Evolutionary conservation across 2,113 vertebrate genomes (phyloP), one percentile per base, ranked within the genome.

Genomic region (Perccottus glenii): DNA sequence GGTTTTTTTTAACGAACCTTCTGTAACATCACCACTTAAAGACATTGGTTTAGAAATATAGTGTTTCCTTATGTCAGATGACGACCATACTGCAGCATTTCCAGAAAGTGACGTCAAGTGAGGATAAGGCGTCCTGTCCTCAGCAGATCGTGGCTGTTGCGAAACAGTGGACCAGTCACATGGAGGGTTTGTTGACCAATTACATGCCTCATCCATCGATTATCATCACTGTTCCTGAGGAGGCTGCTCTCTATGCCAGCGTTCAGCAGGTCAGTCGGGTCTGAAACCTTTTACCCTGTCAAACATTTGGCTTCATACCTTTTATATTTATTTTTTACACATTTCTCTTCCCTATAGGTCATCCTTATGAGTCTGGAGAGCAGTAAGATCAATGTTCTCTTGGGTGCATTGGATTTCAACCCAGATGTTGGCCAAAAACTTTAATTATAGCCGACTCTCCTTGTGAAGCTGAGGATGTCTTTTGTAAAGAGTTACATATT

Each of bases 211-310:
- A 91, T 42, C 95, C 97, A 16, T 91, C 81, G 1, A 0, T 97
- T 2, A 85, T 98, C 47, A 90, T 98, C 68, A 94, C 93, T 0
- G 73, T 85, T 50, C 42, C 89, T 0, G 92, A 95, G 60, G 96
- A 98, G 81, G 96, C 95, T 7, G 94, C 94, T 0, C 90, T 98
- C 36, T 98, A 92, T 1, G 96, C 94, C 12, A 85, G 90, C 0
- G 93, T 98, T 47, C 95, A 96, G 0, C 97, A 99, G 96, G 96
- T 98, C 46, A 47, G 89, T 78, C 3, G 2, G 33, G 32, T 36
- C 12, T 9, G n/a, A 38, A 38, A 38, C 19, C 19, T 27, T 27
- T 27, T 27, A 27, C 19, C 19, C 1, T 2, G 19, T 27, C 19
- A 27, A 27, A 27, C 19, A 27, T 27, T 27, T 27, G 19, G 19